Percentiles rank a stretch among this genome's conserved stretches.
Evolutionary conservation across 2,113 vertebrate genomes (phyloP).

Genomic region (Python bivittatus): DNA sequence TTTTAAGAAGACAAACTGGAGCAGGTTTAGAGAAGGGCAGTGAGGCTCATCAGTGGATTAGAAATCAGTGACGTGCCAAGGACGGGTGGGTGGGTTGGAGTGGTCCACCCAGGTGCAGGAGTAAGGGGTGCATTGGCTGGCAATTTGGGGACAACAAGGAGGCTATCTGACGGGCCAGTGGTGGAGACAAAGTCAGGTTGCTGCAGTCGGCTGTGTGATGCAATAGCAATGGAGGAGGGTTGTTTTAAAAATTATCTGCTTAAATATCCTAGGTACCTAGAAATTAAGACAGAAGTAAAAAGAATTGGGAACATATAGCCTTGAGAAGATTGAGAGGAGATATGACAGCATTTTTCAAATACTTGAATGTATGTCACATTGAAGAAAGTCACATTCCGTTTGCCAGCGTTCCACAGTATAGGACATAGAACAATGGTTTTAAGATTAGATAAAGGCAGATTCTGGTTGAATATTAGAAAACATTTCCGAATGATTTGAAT

Average conservation of each 20-base stretch:
- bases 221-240: not conserved
- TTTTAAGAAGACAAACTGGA: not conserved
- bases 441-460: not conserved
- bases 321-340: not conserved
- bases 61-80: not conserved
- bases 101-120: not conserved
- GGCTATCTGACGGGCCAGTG: not conserved
- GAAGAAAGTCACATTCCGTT: not conserved
- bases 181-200: not conserved
- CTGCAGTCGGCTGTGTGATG: not conserved
- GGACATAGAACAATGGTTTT: not conserved
- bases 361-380: not conserved
- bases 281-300: not conserved
- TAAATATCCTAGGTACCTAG: not conserved
- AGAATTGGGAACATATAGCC: not conserved
- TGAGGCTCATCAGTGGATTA: not conserved
- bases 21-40: not conserved
- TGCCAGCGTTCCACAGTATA: not conserved
- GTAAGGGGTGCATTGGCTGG: not conserved
- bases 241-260: not conserved
- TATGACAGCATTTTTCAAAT: not conserved
- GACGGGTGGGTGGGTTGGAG: not conserved
- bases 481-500: not conserved
- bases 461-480: not conserved
- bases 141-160: not conserved